Evolutionary conservation across 1,140 invertebrate species (phyloP), one percentile per base, ranked within the genome.

Genomic region (Portunus trituberculatus): DNA sequence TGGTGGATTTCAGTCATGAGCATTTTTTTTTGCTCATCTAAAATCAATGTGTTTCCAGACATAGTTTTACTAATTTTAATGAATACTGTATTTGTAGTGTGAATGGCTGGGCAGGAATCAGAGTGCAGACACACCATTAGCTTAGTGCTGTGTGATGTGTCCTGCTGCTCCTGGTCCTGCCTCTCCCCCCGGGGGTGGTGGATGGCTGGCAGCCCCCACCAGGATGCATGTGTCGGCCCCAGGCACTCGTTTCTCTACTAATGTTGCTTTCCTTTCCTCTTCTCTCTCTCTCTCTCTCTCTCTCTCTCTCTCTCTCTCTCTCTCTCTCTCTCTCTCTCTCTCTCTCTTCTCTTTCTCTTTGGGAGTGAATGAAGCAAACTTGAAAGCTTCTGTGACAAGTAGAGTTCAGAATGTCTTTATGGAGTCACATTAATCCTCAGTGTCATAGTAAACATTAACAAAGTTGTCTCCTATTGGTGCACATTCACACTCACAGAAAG

Each of bases 281-380:
- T 67, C 20, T 59, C 89, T 39, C 76, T 93, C 92, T 84, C 31
- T 45, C 82, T 92, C 92, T 39, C 32, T 84, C 82, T 86, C 82
- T 10, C 20, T 39, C 76, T 93, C 92, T 84, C 31, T 45, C 82
- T 92, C 92, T 39, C 32, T 82, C 32, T 82, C n/a, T 39, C 91
- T 82, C 91, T 82, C 46, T 28, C 52, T n/a, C 91, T 82, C 59
- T 82, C 31, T 39, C 59, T 82, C 91, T 82, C 46, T 39, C 76
- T 91, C 39, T 91, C 31, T 52, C 90, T 92, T 28, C 46, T 59
- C n/a, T 45, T n/a, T 45, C 20, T 16, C 29, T 28, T 67, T n/a
- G 20, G 31, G 45, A 46, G 39, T 46, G 39, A 90, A 12, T 90
- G 88, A 48, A 29, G 46, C 25, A 48, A 32, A 59, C 52, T 59